Base-by-base conservation (phyloP, 1,140 invertebrate genomes). In the Eciton burchellii region DNA sequence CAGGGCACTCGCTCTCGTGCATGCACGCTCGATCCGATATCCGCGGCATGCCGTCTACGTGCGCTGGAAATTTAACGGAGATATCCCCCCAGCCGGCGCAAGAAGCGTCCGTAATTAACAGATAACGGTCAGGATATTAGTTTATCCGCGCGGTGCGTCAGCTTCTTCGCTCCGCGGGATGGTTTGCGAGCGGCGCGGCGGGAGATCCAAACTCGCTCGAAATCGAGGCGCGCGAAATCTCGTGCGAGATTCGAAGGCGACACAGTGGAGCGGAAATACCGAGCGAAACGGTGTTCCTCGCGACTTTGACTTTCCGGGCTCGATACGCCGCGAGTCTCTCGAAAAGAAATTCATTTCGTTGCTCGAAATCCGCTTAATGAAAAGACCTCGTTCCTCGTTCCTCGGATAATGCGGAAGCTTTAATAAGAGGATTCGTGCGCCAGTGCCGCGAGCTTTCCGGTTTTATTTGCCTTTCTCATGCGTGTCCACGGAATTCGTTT, bases 61-160 rank as follows among this genome's bases (percentile, higher is more conserved):
- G 77, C 72, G 24, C 57, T 52, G 77, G 19, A 82, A 83, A 83
- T 88, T 86, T 85, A 86, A 86, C 73, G 84, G 81, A 35, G 68
- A 35, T 85, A 84, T 79, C 49, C 60, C 47, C 60, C 59, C 21
- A 6, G 5, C 19, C n/a, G 16, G 41, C 35, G 66, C 84, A 89
- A 89, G 84, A 88, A 88, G 66, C 74, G 24, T 0, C 16, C 59
- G 47, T 88, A 88, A 89, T 89, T 88, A 89, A 88, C 87, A 83
- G 87, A 86, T 88, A 88, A 89, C 82, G 84, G 71, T 82, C 74
- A 65, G 65, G 16, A 76, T 82, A 76, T 85, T 57, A 85, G 79
- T 85, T 82, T 82, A 76, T 65, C 77, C 70, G 41, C 35, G 5
- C 54, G 54, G 73, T 86, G 62, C 65, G 57, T 85, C 81, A 73